Conservation (phyloP, 2,797 vertebrate genomes). For the Mormyrus hasselquistii region DNA sequence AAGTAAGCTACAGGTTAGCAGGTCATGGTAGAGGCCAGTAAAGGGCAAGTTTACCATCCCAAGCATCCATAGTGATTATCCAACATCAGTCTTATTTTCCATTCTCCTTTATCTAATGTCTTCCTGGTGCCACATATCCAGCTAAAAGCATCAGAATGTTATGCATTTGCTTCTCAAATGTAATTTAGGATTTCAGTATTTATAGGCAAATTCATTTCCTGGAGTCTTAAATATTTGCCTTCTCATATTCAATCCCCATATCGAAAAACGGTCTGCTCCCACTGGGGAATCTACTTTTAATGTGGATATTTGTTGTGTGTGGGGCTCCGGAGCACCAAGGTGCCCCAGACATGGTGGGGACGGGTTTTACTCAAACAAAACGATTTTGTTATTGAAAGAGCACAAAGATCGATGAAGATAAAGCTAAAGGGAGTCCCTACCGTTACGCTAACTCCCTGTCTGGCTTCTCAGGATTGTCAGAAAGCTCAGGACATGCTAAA, state of each 20-base stretch:
- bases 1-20: not conserved
- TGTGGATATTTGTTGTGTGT: not conserved
- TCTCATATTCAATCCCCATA: not conserved
- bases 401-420: not conserved
- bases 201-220: not conserved
- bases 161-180: not conserved
- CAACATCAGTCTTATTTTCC: not conserved
- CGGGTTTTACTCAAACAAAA: not conserved
- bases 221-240: conserved; percentile 5
- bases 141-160: not conserved
- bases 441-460: not conserved
- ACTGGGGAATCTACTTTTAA: not conserved
- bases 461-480: not conserved
- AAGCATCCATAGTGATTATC: not conserved
- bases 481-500: not conserved
- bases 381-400: not conserved
- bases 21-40: not conserved
- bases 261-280: not conserved
- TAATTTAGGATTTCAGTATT: conserved; percentile 2
- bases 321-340: not conserved
- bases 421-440: not conserved
- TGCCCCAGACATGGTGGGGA: not conserved
- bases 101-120: not conserved
- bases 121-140: not conserved
- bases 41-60: not conserved